Evolutionary conservation across 1,140 invertebrate genomes (phyloP).

Genomic region (Atta cephalotes): DNA sequence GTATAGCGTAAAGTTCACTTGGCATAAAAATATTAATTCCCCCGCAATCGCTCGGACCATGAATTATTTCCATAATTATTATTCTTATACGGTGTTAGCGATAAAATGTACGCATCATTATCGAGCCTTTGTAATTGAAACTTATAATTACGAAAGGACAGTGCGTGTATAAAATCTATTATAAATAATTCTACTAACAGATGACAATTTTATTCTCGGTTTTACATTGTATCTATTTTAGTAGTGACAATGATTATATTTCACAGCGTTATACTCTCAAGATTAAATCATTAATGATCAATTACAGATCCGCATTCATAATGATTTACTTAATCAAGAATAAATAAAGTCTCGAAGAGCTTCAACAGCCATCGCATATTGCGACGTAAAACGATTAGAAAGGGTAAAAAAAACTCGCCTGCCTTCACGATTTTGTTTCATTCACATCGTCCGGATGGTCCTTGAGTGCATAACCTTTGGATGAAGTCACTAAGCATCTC

Average conservation of each 20-base stretch:
- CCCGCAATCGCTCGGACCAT: not conserved
- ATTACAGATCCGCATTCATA: conserved; percentile 43
- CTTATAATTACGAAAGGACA: conserved; percentile 23
- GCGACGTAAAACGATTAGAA: not conserved
- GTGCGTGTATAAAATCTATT: conserved; percentile 12
- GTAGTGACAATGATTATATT: conserved; percentile 1
- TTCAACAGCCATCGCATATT: not conserved
- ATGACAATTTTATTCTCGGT: not conserved
- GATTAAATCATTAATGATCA: conserved; percentile 33
- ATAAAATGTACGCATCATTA: conserved; percentile 14
- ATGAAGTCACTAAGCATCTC: conserved; percentile 68
- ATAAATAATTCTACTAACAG: conserved; percentile 13
- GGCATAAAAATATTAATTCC: conserved; percentile 4
- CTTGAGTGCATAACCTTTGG: conserved; percentile 74
- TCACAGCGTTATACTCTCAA: not conserved
- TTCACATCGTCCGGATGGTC: conserved; percentile 57
- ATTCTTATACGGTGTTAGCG: not conserved
- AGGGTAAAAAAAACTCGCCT: conserved; percentile 38
- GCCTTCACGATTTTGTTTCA: conserved; percentile 56
- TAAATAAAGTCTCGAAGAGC: conserved; percentile 23
- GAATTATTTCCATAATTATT: conserved; percentile 40
- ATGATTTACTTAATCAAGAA: conserved; percentile 31
- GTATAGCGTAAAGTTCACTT: conserved; percentile 44
- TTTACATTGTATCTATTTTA: not conserved
- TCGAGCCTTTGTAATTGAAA: conserved; percentile 2